Percentiles rank a stretch among this genome's conserved stretches.
These are phyloP conservation scores for Cynocephalus volans DNA, from an alignment of 2,113 vertebrate genomes.

Conservation along the genomic window DNA sequence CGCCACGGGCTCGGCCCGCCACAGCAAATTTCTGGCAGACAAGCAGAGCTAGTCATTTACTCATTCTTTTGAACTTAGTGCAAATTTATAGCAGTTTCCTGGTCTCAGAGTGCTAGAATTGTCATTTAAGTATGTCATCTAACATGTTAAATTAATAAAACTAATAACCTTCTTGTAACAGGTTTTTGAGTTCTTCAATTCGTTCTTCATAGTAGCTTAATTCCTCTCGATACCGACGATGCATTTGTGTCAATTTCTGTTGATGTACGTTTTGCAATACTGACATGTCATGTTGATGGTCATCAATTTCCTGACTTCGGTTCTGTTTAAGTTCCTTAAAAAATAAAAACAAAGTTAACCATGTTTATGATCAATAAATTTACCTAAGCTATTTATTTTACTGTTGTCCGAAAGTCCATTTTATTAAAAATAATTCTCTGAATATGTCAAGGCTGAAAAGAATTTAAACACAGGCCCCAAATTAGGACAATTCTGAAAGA, in stretches of 20 bases:
- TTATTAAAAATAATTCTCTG: too few relatives aligned
- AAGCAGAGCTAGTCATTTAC: background rate
- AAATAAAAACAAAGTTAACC: slow-evolving; percentile 59
- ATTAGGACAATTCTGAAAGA: too few relatives aligned
- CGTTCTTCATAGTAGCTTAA: slow-evolving; percentile 96
- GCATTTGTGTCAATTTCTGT: slow-evolving; percentile 94
- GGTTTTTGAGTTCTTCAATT: slow-evolving; percentile 97
- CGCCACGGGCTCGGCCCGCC: too few relatives aligned
- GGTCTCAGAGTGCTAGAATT: background rate
- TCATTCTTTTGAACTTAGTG: background rate
- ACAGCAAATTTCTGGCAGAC: background rate
- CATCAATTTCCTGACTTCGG: slow-evolving; percentile 95
- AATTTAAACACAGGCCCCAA: too few relatives aligned
- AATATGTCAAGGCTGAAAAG: too few relatives aligned
- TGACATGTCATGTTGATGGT: slow-evolving; percentile 97
- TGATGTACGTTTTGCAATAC: slow-evolving; percentile 96
- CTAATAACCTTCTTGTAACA: slow-evolving; percentile 91
- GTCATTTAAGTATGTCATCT: slow-evolving; percentile 4
- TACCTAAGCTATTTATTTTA: slow-evolving; percentile 34
- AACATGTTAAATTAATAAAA: slow-evolving; percentile 47
- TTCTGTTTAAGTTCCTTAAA: slow-evolving; percentile 94
- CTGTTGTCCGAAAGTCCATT: background rate
- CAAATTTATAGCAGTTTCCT: background rate
- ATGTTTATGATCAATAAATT: slow-evolving; percentile 9
- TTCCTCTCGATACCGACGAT: slow-evolving; percentile 94